Evolutionary conservation across 2,797 vertebrate genomes (phyloP), one percentile per base, ranked within the genome.

Genomic region (Peromyscus attwateri): DNA sequence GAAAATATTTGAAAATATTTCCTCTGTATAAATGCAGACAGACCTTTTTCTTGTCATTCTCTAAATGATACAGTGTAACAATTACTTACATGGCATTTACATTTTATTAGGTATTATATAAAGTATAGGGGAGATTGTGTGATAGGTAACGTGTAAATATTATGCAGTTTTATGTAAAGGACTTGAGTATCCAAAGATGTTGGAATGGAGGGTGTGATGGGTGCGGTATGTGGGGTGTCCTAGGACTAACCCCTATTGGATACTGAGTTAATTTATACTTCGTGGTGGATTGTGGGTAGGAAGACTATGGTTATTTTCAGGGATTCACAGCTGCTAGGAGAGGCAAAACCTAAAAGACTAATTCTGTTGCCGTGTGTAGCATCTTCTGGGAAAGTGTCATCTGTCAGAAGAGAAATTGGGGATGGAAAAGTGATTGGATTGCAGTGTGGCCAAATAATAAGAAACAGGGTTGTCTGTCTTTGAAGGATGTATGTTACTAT

Each of bases 401-500:
- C 91, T 43, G 49, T 94, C 82, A 84, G 76, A 95, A 95, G 71
- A 92, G 60, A 97, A 90, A 82, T 23, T 89, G 46, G 84, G 57
- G 37, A 17, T 96, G 64, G 49, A 94, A 96, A 93, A 71, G 73
- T 94, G 82, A 87, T 62, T 87, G 29, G 37, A 31, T 95, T 93
- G 52, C 6, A 25, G 8, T 94, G 46, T 55, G 52, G 52, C 23
- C 66, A 87, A 64, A 55, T 66, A 77, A 49, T 75, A 95, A 94
- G 17, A 90, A 90, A 66, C 43, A 93, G 19, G 34, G 57, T 95
- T 90, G 11, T 89, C 23, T 95, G 19, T 89, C 37, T 92, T 93
- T 95, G 92, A 75, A 94, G 87, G 75, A 81, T 87, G 34, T 57
- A 91, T 87, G 64, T 82, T 95, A 92, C 89, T 91, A 6, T 94